Evolutionary conservation across 2,797 vertebrate genomes (phyloP).

Genomic region (Rousettus madagascariensis): DNA sequence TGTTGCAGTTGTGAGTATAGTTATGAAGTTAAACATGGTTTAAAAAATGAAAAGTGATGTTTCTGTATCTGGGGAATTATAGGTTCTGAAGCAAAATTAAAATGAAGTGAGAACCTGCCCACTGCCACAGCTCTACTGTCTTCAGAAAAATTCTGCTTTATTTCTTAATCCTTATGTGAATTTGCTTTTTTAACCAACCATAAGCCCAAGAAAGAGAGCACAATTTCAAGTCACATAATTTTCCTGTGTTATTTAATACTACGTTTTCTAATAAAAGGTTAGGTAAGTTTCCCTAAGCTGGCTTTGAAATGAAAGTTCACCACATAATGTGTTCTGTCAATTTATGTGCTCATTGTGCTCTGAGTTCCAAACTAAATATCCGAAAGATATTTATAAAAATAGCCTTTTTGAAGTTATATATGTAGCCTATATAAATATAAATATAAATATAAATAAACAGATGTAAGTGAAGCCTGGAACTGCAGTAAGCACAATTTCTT

Average conservation of each 20-base stretch:
- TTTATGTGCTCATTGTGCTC: not conserved
- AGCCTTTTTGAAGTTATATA: not conserved
- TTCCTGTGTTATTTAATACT: not conserved
- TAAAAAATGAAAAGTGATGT: not conserved
- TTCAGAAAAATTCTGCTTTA: not conserved
- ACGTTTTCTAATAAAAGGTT: not conserved
- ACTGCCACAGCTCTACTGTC: not conserved
- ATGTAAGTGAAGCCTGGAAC: not conserved
- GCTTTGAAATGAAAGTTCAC: not conserved
- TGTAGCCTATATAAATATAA: not conserved
- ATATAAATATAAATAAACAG: not conserved
- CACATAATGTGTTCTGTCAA: not conserved
- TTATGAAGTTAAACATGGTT: not conserved
- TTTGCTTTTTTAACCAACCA: not conserved
- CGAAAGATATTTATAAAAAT: not conserved
- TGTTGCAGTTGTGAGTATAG: not conserved
- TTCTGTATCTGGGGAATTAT: not conserved
- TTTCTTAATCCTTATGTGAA: not conserved
- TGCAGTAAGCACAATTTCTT: not conserved
- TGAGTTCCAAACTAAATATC: not conserved
- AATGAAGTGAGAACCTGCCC: not conserved
- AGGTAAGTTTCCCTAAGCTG: not conserved
- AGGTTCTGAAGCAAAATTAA: not conserved
- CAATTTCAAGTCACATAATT: not conserved
- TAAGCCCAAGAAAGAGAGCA: not conserved